Evolutionary conservation across 2,797 vertebrate species (phyloP).

Genomic region (Somateria mollissima): DNA sequence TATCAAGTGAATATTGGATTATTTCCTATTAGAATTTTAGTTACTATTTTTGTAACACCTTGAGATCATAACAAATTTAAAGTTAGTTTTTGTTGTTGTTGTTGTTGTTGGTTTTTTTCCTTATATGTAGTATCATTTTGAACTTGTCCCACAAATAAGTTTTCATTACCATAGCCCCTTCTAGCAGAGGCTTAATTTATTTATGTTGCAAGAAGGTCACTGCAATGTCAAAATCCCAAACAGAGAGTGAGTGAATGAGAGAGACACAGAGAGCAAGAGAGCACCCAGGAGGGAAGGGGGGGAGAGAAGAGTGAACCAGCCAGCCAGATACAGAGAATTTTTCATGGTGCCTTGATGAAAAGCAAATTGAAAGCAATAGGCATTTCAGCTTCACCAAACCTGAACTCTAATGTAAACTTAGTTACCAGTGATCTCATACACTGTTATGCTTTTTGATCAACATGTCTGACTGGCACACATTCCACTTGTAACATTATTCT

Average conservation of each 20-base stretch:
- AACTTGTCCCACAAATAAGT: not conserved
- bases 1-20: not conserved
- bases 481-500: not conserved
- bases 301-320: too few species aligned
- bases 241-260: not conserved
- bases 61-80: not conserved
- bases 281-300: too few species aligned
- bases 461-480: not conserved
- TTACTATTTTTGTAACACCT: not conserved
- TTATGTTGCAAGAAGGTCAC: not conserved
- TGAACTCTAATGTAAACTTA: not conserved
- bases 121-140: not conserved
- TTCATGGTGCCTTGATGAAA: not conserved
- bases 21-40: not conserved
- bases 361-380: not conserved
- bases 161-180: not conserved
- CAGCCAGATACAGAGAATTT: not conserved
- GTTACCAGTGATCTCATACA: not conserved
- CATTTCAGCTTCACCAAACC: not conserved
- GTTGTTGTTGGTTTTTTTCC: accelerated
- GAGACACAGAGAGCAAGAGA: too few species aligned
- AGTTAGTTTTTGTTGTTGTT: not conserved
- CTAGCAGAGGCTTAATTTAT: not conserved
- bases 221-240: not conserved
- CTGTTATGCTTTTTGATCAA: not conserved